Base-by-base conservation (phyloP, 2,797 vertebrate species). In the Anguilla marmorata region DNA sequence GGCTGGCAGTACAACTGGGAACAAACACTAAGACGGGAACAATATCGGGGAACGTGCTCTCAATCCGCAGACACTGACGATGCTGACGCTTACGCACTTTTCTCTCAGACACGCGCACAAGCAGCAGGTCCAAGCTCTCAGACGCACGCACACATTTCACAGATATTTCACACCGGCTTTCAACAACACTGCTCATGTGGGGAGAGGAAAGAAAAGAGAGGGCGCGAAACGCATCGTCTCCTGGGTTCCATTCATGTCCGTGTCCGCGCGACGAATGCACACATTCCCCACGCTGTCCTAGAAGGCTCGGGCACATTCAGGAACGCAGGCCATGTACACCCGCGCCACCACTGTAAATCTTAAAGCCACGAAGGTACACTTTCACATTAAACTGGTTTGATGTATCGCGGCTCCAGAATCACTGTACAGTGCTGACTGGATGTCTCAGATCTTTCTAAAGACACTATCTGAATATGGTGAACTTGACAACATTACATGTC, bases 301-400 rank as follows among this genome's bases (percentile, higher is more conserved):
- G 52, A 48, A 72, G 69, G 89, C 79, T 82, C 45, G 24, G 79
- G 45, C 41, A 85, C 89, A 86, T 82, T 89, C 7, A 50, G 41
- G 21, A 82, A 27, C 76, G 72, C 54, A 58, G 48, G 76, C 54
- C 82, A 45, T 54, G 50, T 88, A 87, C 60, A 87, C 63, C 69
- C 2, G 79, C 84, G 90, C 54, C 86, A 89, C 21, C n/a, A 89
- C 91, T 82, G 93, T 45, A 91, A 48, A 1, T 45, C 91, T 92
- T 92, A 91, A 45, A 93, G 85, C 89, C 91, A 91, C 94, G 93
- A 93, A 94, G 45, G 93, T 92, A 93, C 93, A 94, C 92, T 92
- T 95, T 95, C 94, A 94, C 94, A 94, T 89, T 94, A n/a, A 76
- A 82, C 45, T 82, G 79, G 79, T 91, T 94, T 93, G 91, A 86